A percentile compares a stretch with the other conserved stretches of the same genome.
Conservation (phyloP, 2,797 vertebrate species). For the Gymnoscopelus braueri region DNA sequence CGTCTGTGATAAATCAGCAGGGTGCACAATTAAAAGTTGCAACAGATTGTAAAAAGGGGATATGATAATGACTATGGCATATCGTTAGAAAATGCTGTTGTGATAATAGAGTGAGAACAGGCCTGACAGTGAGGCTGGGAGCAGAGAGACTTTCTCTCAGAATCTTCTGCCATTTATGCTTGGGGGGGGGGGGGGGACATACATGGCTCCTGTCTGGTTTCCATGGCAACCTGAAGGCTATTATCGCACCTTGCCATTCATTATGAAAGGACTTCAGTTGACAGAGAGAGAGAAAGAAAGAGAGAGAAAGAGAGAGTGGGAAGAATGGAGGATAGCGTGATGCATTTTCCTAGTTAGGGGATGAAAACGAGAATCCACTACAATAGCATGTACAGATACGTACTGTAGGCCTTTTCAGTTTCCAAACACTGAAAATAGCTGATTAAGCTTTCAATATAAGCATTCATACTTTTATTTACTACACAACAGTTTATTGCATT, state of each 20-base stretch:
- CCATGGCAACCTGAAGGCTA: constrained; percentile 94
- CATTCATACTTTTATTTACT: too few relatives aligned
- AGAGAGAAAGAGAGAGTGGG: constrained; percentile 30
- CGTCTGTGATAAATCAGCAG: constrained; percentile 9
- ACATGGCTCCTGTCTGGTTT: constrained; percentile 94
- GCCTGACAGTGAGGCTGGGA: constrained; percentile 41
- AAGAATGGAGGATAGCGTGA: constrained; percentile 43
- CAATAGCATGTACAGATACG: too few relatives aligned
- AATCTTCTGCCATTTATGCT: constrained; percentile 90
- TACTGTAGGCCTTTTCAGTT: too few relatives aligned
- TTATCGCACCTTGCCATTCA: constrained; percentile 99
- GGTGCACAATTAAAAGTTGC: not conserved
- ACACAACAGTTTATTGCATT: too few relatives aligned
- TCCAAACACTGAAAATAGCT: too few relatives aligned
- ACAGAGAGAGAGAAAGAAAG: constrained; percentile 80
- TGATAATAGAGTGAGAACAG: constrained; percentile 15
- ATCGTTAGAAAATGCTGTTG: constrained; percentile 21
- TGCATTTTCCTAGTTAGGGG: constrained; percentile 79
- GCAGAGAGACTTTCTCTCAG: constrained; percentile 50
- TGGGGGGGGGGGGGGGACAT: constrained; percentile 66
- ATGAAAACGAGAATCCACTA: constrained; percentile 37
- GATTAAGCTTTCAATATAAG: too few relatives aligned
- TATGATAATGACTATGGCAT: too few relatives aligned
- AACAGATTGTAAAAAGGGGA: constrained; percentile 20
- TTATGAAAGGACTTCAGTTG: constrained; percentile 95